A percentile compares a stretch with the other conserved stretches of the same genome.
Evolutionary conservation across 2,113 vertebrate genomes (phyloP).

Genomic region (Zosterops lateralis): DNA sequence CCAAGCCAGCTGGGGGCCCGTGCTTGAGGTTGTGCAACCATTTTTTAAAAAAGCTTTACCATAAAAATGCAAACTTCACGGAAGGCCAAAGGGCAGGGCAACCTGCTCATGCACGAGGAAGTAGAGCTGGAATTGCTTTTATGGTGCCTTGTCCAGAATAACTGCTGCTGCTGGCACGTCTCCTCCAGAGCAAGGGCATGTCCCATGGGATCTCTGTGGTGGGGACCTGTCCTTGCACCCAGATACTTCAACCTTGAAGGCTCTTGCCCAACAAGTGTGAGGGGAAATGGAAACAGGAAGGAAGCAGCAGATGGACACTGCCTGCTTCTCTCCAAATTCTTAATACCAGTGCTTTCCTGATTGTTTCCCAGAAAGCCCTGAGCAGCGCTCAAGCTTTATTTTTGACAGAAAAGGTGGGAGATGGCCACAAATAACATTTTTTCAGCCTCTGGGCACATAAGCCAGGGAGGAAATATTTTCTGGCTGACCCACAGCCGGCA

Average conservation of each 20-base stretch:
- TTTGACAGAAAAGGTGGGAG: not conserved
- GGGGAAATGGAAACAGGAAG: not conserved
- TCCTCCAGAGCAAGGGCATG: not conserved
- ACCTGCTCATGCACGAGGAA: not conserved
- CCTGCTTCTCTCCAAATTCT: not conserved
- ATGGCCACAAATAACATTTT: not conserved
- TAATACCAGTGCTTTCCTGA: not conserved
- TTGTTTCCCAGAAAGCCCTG: not conserved
- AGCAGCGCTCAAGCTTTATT: not conserved
- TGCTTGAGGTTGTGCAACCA: not conserved
- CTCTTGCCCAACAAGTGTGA: not conserved
- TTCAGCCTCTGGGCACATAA: not conserved
- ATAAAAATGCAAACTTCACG: not conserved
- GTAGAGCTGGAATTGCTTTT: not conserved
- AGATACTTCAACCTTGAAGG: not conserved
- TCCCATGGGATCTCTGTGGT: not conserved
- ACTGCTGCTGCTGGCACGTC: accelerated
- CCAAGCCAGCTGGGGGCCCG: accelerated
- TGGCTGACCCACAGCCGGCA: not conserved
- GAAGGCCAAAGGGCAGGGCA: not conserved
- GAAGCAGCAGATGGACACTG: not conserved
- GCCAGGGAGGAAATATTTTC: not conserved
- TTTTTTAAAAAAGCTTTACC: not conserved
- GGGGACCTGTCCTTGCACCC: not conserved
- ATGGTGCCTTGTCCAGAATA: not conserved